A percentile compares a stretch with the other conserved stretches of the same genome.
phyloP scores from a whole-genome alignment of 2,113 vertebrate genomes.

The Osmerus eperlanus region DNA sequence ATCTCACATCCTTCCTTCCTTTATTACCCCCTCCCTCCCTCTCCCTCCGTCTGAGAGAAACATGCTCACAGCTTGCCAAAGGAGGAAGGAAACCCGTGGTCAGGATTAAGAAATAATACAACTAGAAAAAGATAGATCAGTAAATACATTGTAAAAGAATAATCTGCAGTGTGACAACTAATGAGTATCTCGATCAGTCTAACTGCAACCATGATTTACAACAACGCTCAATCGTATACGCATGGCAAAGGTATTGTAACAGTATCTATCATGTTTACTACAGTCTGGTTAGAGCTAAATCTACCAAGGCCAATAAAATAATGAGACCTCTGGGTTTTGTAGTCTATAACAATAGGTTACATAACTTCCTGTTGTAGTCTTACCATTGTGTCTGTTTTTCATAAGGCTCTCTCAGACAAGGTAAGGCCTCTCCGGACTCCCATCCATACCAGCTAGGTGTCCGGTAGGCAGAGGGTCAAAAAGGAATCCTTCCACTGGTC shows the following conservation, averaged over 20 bases:
- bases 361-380: slow-evolving; percentile 29
- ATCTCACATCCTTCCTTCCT: slow-evolving; percentile 35
- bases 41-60: slow-evolving; percentile 46
- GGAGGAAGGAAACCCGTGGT: slow-evolving; percentile 11
- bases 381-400: slow-evolving; percentile 85
- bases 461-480: slow-evolving; percentile 41
- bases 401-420: slow-evolving; percentile 74
- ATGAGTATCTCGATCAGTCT: no score
- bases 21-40: slow-evolving; percentile 42
- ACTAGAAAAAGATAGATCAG: slow-evolving; percentile 14
- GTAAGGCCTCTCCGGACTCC: slow-evolving; percentile 66
- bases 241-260: background rate
- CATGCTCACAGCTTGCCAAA: slow-evolving; percentile 52
- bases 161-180: background rate
- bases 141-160: background rate
- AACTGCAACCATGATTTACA: background rate
- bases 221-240: no score
- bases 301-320: background rate
- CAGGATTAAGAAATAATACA: slow-evolving; percentile 22
- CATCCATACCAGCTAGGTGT: slow-evolving; percentile 74
- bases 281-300: background rate
- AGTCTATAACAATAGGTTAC: background rate
- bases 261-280: background rate
- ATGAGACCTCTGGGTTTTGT: background rate
- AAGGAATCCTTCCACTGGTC: slow-evolving; percentile 53